These are phyloP conservation scores for Odontophorus gujanensis DNA, from an alignment of 2,113 vertebrate species.

Conservation along the genomic window DNA sequence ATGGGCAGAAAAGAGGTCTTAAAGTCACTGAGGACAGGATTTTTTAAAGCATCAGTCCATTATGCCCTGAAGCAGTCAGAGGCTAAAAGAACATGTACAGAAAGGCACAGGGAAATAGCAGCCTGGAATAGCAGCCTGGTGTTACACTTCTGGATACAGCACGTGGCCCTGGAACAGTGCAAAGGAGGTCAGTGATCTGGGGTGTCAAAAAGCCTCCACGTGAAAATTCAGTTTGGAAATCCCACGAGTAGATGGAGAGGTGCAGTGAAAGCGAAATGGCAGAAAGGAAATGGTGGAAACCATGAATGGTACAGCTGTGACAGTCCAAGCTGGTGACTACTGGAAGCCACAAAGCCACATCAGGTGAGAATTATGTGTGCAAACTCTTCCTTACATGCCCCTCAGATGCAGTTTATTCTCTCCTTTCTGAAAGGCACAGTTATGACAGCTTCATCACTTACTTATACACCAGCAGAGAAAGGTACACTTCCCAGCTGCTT, in stretches of 20 bases:
- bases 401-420: not conserved
- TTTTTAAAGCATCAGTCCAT: not conserved
- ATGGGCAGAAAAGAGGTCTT: slow-evolving; percentile 2
- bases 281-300: not conserved
- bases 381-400: not conserved
- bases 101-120: not conserved
- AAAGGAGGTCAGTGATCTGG: not conserved
- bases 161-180: not conserved
- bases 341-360: not conserved
- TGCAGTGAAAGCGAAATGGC: not conserved
- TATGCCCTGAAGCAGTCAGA: slow-evolving; percentile 21
- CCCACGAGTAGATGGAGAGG: not conserved
- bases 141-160: not conserved
- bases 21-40: not conserved
- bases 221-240: not conserved
- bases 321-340: not conserved
- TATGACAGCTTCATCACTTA: not conserved
- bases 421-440: not conserved
- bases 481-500: not conserved
- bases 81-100: not conserved
- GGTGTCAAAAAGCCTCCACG: not conserved
- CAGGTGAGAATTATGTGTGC: not conserved
- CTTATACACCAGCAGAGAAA: rapidly evolving
- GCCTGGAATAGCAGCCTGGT: not conserved
- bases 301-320: not conserved